phyloP scores from a whole-genome alignment of 2,113 vertebrate genomes.

The Lichenostomus cassidix region DNA sequence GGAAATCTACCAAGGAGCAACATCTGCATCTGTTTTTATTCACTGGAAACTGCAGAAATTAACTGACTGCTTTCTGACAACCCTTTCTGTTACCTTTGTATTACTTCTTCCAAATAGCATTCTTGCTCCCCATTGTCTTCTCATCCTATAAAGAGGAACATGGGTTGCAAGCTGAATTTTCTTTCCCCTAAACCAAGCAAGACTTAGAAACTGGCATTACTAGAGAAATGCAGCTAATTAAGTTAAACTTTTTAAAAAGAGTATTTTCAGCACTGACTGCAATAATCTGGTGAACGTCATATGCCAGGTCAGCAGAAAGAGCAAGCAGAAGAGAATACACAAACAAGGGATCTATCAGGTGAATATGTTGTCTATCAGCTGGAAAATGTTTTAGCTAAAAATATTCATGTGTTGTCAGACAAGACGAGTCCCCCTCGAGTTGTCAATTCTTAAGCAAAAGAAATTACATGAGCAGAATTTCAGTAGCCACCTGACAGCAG shows the following conservation, averaged over 20 bases:
- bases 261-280: background rate
- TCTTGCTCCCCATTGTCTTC: background rate
- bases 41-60: background rate
- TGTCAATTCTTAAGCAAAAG: slow-evolving; percentile 33
- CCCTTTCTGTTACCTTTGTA: background rate
- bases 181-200: background rate
- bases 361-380: background rate
- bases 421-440: background rate
- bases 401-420: background rate
- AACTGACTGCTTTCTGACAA: background rate
- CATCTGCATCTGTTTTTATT: background rate
- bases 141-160: background rate
- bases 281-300: background rate
- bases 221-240: background rate
- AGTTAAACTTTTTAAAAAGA: background rate
- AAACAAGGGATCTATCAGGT: background rate
- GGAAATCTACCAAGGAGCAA: background rate
- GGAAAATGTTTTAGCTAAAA: slow-evolving; percentile 2
- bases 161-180: background rate
- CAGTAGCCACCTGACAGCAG: background rate
- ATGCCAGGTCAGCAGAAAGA: background rate
- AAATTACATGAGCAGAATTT: slow-evolving; percentile 2
- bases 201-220: background rate
- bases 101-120: background rate
- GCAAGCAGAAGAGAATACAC: background rate